Conservation (phyloP, 2,888 invertebrate species). For the Fragum sueziense region DNA sequence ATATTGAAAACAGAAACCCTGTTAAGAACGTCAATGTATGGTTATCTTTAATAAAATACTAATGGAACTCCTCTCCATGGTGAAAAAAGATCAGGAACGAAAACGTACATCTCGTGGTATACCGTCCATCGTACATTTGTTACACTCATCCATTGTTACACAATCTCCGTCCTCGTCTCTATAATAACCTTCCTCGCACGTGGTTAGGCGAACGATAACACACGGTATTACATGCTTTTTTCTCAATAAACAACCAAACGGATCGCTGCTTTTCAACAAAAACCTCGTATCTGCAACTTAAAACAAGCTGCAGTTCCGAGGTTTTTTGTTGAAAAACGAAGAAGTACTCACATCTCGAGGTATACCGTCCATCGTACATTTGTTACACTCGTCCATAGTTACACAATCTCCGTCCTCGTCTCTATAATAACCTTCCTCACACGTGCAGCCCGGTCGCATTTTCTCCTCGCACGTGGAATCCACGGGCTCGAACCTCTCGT, state of each 20-base stretch:
- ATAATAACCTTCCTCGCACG: slow-evolving; percentile 42
- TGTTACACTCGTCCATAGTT: slow-evolving; percentile 34
- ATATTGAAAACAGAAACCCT: too few relatives aligned
- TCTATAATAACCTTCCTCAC: slow-evolving; percentile 41
- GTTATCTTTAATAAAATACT: too few relatives aligned
- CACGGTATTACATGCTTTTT: too few relatives aligned
- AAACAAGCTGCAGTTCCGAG: too few relatives aligned
- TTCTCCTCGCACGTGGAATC: slow-evolving; percentile 24
- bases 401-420: slow-evolving; percentile 45
- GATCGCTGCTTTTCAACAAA: too few relatives aligned
- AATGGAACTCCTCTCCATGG: too few relatives aligned
- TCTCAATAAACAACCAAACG: too few relatives aligned
- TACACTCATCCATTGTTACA: slow-evolving; percentile 38
- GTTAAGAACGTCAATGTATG: too few relatives aligned
- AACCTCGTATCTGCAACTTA: too few relatives aligned
- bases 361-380: slow-evolving; percentile 36
- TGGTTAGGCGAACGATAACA: too few relatives aligned
- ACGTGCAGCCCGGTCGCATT: slow-evolving; percentile 43
- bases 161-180: slow-evolving; percentile 41
- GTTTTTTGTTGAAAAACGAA: too few relatives aligned
- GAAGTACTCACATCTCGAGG: neutral
- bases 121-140: slow-evolving; percentile 42
- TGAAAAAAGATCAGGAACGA: neutral
- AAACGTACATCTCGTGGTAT: neutral
- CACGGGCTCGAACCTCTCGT: slow-evolving; percentile 28